These are phyloP conservation scores for Karalla daura DNA, from an alignment of 2,797 vertebrate genomes.

Conservation along the genomic window DNA sequence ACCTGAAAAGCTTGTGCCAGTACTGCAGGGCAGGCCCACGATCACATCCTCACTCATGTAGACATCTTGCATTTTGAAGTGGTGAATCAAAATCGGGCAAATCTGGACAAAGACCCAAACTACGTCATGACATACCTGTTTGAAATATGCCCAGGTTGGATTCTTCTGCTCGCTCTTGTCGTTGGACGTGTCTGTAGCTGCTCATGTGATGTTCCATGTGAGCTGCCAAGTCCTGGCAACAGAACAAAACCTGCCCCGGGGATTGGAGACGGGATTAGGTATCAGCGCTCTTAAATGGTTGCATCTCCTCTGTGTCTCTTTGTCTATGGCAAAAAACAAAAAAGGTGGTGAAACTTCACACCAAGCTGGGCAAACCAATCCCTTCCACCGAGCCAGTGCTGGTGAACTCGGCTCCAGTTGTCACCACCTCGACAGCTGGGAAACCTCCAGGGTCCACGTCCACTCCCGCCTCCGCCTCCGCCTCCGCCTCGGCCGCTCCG, in stretches of 20 bases:
- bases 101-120: too few species aligned
- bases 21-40: too few species aligned
- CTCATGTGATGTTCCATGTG: slow-evolving; percentile 33
- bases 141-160: too few species aligned
- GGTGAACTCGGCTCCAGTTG: slow-evolving; percentile 75
- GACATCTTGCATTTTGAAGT: too few species aligned
- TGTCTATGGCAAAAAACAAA: too few species aligned
- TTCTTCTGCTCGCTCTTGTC: too few species aligned
- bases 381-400: slow-evolving; percentile 84
- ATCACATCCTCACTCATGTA: too few species aligned
- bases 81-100: too few species aligned
- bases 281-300: slow-evolving; percentile 31
- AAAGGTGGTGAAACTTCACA: slow-evolving; percentile 90
- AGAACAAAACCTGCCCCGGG: slow-evolving; percentile 26
- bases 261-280: slow-evolving; percentile 44
- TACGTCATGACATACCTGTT: too few species aligned
- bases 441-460: slow-evolving; percentile 54
- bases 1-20: too few species aligned
- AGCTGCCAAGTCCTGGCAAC: slow-evolving; percentile 41
- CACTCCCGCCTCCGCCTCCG: slow-evolving; percentile 22
- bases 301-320: slow-evolving; percentile 31
- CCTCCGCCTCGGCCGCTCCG: slow-evolving; percentile 40
- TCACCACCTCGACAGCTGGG: slow-evolving; percentile 73
- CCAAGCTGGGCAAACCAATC: slow-evolving; percentile 89
- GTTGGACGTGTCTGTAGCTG: slow-evolving; percentile 3